Conservation (phyloP, 1,140 invertebrate genomes). For the Drosophila micromelanica region DNA sequence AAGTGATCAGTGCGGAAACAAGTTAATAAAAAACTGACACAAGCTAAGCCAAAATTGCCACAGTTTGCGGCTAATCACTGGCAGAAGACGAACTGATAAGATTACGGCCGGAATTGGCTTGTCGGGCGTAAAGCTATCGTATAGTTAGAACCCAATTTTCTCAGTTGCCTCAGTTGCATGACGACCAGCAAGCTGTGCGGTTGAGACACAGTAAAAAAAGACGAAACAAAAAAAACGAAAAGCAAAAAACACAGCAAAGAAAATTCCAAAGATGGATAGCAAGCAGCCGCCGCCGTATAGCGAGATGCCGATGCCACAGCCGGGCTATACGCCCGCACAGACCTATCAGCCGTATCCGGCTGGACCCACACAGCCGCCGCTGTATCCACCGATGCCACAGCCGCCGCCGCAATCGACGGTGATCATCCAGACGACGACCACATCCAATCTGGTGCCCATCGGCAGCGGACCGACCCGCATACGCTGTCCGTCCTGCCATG, state of each 20-base stretch:
- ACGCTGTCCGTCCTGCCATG: slow-evolving; percentile 86
- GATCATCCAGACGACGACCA: slow-evolving; percentile 85
- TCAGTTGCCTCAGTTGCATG: slow-evolving; percentile 40
- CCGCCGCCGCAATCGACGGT: slow-evolving; percentile 71
- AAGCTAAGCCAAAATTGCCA: slow-evolving; percentile 20
- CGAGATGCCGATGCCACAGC: slow-evolving; percentile 84
- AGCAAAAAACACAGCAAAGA: not conserved
- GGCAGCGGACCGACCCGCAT: slow-evolving; percentile 85
- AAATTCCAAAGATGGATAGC: slow-evolving; percentile 54
- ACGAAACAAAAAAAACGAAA: no score
- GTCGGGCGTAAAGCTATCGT: slow-evolving; percentile 9
- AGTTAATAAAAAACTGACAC: slow-evolving; percentile 18
- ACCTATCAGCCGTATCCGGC: slow-evolving; percentile 63
- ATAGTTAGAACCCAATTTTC: slow-evolving; percentile 6
- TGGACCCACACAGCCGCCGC: slow-evolving; percentile 64
- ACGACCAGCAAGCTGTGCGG: slow-evolving; percentile 28
- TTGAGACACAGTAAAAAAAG: slow-evolving; percentile 3
- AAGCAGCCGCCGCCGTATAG: slow-evolving; percentile 86
- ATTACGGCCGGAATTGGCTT: slow-evolving; percentile 19
- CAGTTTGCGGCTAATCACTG: slow-evolving; percentile 13
- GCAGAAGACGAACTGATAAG: slow-evolving; percentile 26
- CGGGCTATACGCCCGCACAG: slow-evolving; percentile 68
- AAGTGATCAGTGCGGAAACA: slow-evolving; percentile 27
- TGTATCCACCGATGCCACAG: slow-evolving; percentile 69
- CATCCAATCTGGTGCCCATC: slow-evolving; percentile 71